Evolutionary conservation across 2,113 vertebrate genomes (phyloP).

Genomic region (Scartelaos histophorus): DNA sequence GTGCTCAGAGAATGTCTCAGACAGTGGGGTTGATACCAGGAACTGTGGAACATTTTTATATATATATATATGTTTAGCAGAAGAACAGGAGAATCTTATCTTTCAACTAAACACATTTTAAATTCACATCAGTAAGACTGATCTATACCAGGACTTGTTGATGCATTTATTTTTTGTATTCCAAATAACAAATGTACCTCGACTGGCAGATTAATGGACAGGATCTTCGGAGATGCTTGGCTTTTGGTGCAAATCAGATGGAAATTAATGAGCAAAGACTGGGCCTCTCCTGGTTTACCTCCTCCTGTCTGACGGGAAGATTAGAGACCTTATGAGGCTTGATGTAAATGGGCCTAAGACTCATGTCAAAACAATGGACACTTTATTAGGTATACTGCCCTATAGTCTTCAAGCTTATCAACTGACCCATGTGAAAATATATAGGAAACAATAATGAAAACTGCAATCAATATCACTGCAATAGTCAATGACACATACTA

Average conservation of each 20-base stretch:
- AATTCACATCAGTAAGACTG: conserved; percentile 26
- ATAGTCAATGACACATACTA: no score
- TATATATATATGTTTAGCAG: no score
- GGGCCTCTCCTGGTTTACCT: conserved; percentile 60
- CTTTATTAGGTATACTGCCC: conserved; percentile 22
- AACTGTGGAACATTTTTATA: no score
- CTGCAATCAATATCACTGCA: no score
- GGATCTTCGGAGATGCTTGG: conserved; percentile 61
- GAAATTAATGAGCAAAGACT: conserved; percentile 77
- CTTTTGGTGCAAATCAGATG: conserved; percentile 69
- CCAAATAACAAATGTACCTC: conserved; percentile 62
- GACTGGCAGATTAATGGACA: conserved; percentile 72
- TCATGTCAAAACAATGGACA: conserved; percentile 13
- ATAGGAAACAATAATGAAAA: not conserved
- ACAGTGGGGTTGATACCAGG: no score
- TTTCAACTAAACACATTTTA: not conserved
- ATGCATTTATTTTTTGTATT: conserved; percentile 16
- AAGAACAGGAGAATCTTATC: not conserved
- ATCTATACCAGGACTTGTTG: conserved; percentile 20
- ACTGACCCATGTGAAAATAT: not conserved
- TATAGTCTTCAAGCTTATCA: conserved; percentile 12
- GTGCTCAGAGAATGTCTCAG: no score
- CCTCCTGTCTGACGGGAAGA: conserved; percentile 73
- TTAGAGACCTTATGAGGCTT: conserved; percentile 78
- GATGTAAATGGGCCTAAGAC: conserved; percentile 57